Conservation (phyloP, 2,113 vertebrate genomes). For the Mellivora capensis region DNA sequence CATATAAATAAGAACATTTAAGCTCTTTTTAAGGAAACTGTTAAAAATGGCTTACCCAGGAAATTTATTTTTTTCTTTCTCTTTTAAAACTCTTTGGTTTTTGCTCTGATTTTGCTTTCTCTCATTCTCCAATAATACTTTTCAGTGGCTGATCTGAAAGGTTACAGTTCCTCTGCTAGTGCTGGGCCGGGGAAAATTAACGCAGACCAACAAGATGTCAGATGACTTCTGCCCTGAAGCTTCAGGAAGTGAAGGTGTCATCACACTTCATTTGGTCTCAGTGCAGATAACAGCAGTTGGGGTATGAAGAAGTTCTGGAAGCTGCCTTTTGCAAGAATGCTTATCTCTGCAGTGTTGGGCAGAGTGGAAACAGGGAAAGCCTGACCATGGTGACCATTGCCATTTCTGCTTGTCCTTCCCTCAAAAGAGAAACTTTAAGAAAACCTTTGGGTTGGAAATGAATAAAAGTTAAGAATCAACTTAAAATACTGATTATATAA, state of each 20-base stretch:
- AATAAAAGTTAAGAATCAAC: background rate
- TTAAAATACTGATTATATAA: background rate
- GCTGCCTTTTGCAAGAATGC: background rate
- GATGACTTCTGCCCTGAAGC: background rate
- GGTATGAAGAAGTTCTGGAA: no score
- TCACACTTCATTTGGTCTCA: background rate
- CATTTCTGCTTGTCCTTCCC: background rate
- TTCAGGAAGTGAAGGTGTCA: background rate
- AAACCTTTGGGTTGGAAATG: background rate
- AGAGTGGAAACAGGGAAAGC: background rate
- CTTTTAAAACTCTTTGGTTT: background rate
- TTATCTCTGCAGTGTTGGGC: background rate
- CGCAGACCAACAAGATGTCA: background rate
- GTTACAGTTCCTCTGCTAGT: background rate
- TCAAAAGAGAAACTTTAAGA: background rate
- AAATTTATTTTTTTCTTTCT: background rate
- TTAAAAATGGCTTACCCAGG: conserved; percentile 14
- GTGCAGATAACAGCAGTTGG: background rate
- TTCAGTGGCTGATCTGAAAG: background rate
- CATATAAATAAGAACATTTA: background rate
- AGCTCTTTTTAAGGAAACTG: background rate
- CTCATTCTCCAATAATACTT: background rate
- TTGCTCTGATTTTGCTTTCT: background rate
- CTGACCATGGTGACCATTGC: background rate
- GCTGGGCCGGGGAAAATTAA: background rate